Base-by-base conservation (phyloP, 1,140 invertebrate species). In the Babylonia areolata region DNA sequence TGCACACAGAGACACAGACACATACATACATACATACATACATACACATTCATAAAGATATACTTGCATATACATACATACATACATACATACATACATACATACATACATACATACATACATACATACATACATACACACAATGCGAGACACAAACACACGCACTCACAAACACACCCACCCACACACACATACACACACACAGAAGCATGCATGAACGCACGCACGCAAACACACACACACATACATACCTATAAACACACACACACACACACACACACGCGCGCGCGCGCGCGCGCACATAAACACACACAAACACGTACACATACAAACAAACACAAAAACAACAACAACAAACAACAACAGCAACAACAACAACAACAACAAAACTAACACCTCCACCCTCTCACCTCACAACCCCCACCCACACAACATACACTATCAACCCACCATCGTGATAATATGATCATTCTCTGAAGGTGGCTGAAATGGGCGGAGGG, bases 21-120 rank as follows among this genome's bases (percentile, higher is more conserved):
- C 71, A 75, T 31, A 75, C 71, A 75, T 31, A 75, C 71, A 75
- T 31, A 75, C 71, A 75, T 31, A 75, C 71, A 75, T 9, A 35
- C 31, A 35, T 31, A 35, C 31, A 35, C 71, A 35, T 9, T 9
- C 71, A 75, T 9, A 75, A n/a, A 75, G 9, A 75, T 5, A 75
- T 5, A 35, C 71, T 35, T 11, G 20, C 71, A 75, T 31, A 35
- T 31, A 75, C 31, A 35, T 31, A 75, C 31, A 35, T 31, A 75
- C 71, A 35, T 6, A 75, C 71, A 35, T 9, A 75, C 71, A 75
- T 5, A 20, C 11, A 69, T n/a, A 20, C 64, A 69, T 3, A 20
- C 64, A 69, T 23, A 69, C n/a, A 20, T 23, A 5, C 5, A 31
- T n/a, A 31, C 64, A 69, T 23, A 69, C 28, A 5, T 6, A 73